phyloP scores from a whole-genome alignment of 2,797 vertebrate genomes.

The Cynopterus sphinx region DNA sequence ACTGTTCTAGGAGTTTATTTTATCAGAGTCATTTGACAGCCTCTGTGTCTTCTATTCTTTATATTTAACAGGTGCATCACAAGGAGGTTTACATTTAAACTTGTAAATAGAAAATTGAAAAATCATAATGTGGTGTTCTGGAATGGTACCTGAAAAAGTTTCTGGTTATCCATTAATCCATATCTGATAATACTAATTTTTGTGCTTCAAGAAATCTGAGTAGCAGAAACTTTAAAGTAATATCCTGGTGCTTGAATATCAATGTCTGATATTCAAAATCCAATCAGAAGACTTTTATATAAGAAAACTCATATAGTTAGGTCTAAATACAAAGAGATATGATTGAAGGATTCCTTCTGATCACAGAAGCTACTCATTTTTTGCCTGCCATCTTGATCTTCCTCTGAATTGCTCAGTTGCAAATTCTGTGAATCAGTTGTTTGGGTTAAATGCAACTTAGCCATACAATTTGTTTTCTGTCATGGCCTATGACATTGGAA shows the following conservation, averaged over 20 bases:
- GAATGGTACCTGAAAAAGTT: neutral
- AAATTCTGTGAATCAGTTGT: conserved; percentile 49
- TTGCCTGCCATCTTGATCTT: conserved; percentile 12
- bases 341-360: neutral
- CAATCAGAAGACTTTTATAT: neutral
- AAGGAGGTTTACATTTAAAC: neutral
- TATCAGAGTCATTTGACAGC: neutral
- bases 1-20: neutral
- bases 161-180: neutral
- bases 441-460: conserved; percentile 43
- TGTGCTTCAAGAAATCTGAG: conserved; percentile 1
- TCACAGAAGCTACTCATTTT: neutral
- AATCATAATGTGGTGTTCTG: neutral
- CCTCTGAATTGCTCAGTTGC: conserved; percentile 1
- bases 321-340: neutral
- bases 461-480: conserved; percentile 64
- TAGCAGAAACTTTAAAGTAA: neutral
- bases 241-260: neutral
- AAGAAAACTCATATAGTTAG: neutral
- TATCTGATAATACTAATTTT: neutral
- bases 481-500: conserved; percentile 48
- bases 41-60: neutral
- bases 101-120: neutral
- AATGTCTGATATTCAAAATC: conserved; percentile 16
- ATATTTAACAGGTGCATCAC: neutral